Evolutionary conservation across 2,888 invertebrate species (phyloP), one percentile per base, ranked within the genome.

Genomic region (Eremobia ochroleuca): DNA sequence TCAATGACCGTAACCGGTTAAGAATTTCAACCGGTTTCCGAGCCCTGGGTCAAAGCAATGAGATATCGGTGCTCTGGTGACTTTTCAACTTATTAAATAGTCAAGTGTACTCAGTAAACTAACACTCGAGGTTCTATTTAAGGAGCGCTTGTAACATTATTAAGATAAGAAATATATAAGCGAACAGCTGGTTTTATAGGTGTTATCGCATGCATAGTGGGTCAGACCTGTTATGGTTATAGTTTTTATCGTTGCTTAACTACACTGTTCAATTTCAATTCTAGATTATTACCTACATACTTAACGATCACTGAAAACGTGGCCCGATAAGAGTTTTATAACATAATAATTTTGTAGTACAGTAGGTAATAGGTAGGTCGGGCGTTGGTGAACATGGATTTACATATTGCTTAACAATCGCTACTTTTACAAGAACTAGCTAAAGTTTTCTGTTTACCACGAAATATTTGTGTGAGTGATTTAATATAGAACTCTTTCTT

Each of bases 221-320:
- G 93, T 94, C 93, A 92, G 87, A 90, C 92, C 91, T 92, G 94
- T 93, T 93, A 91, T 91, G 90, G 89, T 92, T 92, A 91, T 88
- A 87, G 88, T 90, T 91, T 92, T 94, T 94, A 94, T 94, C 93
- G 93, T 88, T 87, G 81, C 85, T 87, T 91, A 89, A 91, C 88
- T 89, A 87, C 89, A 90, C 88, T 90, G 89, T 92, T 91, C 91
- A 90, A 90, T 92, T 91, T 92, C 88, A 91, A 89, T 92, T 92
- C 87, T 87, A 91, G 90, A 92, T 92, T 92, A 91, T 90, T 90
- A 89, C 87, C 84, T 87, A 88, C 88, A 81, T 82, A 87, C 80
- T 86, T 89, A 90, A 86, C 87, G 85, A 86, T 86, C 86, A 85
- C 87, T 86, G 84, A 86, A 89, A 88, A 81, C 83, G 85, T 84